Percentiles rank a stretch among this genome's conserved stretches.
Evolutionary conservation across 1,140 invertebrate genomes (phyloP).

Genomic region (Drosophila sulfurigaster): DNA sequence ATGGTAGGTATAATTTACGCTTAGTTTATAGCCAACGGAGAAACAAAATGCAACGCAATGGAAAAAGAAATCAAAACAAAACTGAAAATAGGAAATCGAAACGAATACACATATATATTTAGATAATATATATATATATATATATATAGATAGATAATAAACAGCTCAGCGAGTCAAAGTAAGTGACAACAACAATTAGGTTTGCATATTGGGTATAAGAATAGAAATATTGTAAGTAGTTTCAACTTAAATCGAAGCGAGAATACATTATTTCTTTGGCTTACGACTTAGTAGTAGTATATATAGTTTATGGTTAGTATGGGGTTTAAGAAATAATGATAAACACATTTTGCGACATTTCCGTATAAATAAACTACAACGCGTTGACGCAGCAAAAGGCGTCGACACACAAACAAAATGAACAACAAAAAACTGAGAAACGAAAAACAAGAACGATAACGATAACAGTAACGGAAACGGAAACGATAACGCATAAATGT

Average conservation of each 20-base stretch:
- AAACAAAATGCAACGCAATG: constrained; percentile 45
- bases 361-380: constrained; percentile 39
- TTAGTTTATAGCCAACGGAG: constrained; percentile 34
- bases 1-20: neutral
- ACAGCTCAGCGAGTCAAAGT: constrained; percentile 30
- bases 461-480: constrained; percentile 45
- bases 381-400: constrained; percentile 24
- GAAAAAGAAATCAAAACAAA: neutral
- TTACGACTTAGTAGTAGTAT: constrained; percentile 37
- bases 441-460: constrained; percentile 27
- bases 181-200: constrained; percentile 27
- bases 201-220: constrained; percentile 24
- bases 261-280: constrained; percentile 10
- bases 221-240: neutral
- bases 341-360: constrained; percentile 30
- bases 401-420: constrained; percentile 36
- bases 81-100: neutral
- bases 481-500: constrained; percentile 55
- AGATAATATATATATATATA: neutral
- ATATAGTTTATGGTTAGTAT: constrained; percentile 29
- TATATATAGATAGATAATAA: neutral
- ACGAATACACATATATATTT: no score
- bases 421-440: constrained; percentile 20
- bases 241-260: constrained; percentile 18
- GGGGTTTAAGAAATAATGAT: constrained; percentile 33